phyloP scores from a whole-genome alignment of 2,888 invertebrate species.

The Brachylomia viminalis region DNA sequence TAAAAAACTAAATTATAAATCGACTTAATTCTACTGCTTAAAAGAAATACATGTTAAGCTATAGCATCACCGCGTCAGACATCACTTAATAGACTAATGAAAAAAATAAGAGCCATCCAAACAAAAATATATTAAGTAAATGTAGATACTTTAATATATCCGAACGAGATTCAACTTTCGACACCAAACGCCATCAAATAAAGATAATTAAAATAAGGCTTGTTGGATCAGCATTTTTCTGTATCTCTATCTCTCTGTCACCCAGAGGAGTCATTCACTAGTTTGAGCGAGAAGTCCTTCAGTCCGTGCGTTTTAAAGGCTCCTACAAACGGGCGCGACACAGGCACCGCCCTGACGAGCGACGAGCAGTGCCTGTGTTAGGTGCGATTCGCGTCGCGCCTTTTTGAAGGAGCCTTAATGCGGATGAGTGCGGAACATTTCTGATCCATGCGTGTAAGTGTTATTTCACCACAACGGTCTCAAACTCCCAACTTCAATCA shows the following conservation, averaged over 20 bases:
- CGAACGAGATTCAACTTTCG: constrained; percentile 58
- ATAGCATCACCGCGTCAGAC: constrained; percentile 28
- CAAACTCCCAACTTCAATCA: background rate
- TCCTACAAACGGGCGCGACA: too few relatives aligned
- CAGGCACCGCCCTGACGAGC: too few relatives aligned
- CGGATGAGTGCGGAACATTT: too few relatives aligned
- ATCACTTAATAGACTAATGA: constrained; percentile 43
- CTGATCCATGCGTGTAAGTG: background rate
- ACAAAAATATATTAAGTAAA: constrained; percentile 5
- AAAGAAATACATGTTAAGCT: constrained; percentile 29
- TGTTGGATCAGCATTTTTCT: background rate
- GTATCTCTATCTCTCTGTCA: background rate
- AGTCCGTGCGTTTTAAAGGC: too few relatives aligned
- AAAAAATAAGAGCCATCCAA: constrained; percentile 26
- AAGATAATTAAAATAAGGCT: background rate
- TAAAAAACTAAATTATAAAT: constrained; percentile 43
- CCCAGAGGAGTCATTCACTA: background rate
- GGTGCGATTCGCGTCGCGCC: too few relatives aligned
- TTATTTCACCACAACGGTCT: too few relatives aligned
- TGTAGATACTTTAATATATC: background rate
- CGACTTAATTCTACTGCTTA: constrained; percentile 27
- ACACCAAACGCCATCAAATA: background rate
- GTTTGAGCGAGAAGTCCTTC: background rate
- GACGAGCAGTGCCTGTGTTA: too few relatives aligned
- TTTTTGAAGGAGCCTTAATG: too few relatives aligned